Conservation (phyloP, 2,113 vertebrate genomes). For the Oryzias curvinotus region DNA sequence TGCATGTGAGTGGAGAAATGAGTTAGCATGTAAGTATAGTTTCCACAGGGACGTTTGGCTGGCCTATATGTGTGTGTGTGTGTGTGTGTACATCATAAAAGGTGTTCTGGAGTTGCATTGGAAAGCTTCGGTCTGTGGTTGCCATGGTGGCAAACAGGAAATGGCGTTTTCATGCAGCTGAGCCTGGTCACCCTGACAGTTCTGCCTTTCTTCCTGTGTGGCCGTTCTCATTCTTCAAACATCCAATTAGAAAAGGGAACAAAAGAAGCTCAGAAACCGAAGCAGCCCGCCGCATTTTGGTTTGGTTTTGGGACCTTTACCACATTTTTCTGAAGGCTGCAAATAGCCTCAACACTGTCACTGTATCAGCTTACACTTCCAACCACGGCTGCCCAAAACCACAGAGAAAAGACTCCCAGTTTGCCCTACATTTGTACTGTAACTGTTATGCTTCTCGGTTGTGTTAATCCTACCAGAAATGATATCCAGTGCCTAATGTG, state of each 20-base stretch:
- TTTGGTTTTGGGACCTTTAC: conserved; percentile 36
- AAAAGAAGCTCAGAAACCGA: conserved; percentile 43
- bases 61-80: conserved; percentile 15
- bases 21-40: conserved; percentile 45
- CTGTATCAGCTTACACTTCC: conserved; percentile 51
- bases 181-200: conserved; percentile 51
- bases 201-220: conserved; percentile 59
- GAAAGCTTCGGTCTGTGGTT: conserved; percentile 44
- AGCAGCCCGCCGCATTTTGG: conserved; percentile 39
- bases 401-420: conserved; percentile 34
- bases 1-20: neutral
- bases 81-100: conserved; percentile 35
- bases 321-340: conserved; percentile 37
- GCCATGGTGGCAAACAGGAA: conserved; percentile 68
- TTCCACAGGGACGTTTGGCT: conserved; percentile 39
- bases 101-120: conserved; percentile 54
- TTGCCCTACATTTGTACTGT: conserved; percentile 26
- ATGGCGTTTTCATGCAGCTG: conserved; percentile 48
- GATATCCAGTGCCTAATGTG: conserved; percentile 5
- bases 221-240: conserved; percentile 54
- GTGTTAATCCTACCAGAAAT: conserved; percentile 9
- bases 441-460: conserved; percentile 22
- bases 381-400: conserved; percentile 41
- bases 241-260: conserved; percentile 59
- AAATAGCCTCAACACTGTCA: conserved; percentile 35